Evolutionary conservation across 2,888 invertebrate genomes (phyloP).

Genomic region (Volucella inanis): DNA sequence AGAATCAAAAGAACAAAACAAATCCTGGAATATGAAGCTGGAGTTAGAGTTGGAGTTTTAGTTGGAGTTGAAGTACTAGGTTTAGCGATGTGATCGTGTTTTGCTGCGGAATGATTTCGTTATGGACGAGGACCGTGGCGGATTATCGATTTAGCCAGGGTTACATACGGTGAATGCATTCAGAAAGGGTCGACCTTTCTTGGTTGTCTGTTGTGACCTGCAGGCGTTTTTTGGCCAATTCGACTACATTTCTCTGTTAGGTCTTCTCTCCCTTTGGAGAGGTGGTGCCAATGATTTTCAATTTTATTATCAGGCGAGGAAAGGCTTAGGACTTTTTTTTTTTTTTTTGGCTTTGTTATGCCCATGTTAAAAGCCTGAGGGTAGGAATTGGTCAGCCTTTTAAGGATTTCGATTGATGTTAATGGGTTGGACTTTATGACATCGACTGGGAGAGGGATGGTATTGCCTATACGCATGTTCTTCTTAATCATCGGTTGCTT

Average conservation of each 20-base stretch:
- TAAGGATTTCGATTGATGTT: slow-evolving; percentile 48
- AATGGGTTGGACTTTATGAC: slow-evolving; percentile 63
- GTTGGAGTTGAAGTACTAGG: neutral
- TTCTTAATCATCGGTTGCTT: neutral
- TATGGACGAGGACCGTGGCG: slow-evolving; percentile 67
- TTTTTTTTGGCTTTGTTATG: neutral
- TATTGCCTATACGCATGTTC: neutral
- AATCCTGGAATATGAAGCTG: neutral
- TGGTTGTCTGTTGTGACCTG: slow-evolving; percentile 58
- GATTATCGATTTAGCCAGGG: slow-evolving; percentile 62
- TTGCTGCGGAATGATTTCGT: slow-evolving; percentile 65
- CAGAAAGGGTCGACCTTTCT: slow-evolving; percentile 71
- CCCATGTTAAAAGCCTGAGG: slow-evolving; percentile 14
- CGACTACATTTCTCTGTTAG: slow-evolving; percentile 1
- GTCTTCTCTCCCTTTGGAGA: slow-evolving; percentile 7
- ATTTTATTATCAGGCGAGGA: slow-evolving; percentile 56
- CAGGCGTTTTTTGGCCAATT: slow-evolving; percentile 31
- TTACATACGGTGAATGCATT: slow-evolving; percentile 47
- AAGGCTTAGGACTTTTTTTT: slow-evolving; percentile 13
- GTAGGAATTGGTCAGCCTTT: slow-evolving; percentile 23
- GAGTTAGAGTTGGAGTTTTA: neutral
- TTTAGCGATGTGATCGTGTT: slow-evolving; percentile 50
- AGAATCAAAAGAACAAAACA: slow-evolving; percentile 32
- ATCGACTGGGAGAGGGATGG: slow-evolving; percentile 28
- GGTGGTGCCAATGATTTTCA: slow-evolving; percentile 62